phyloP scores from a whole-genome alignment of 2,113 vertebrate species.

The Chascanopsetta lugubris region DNA sequence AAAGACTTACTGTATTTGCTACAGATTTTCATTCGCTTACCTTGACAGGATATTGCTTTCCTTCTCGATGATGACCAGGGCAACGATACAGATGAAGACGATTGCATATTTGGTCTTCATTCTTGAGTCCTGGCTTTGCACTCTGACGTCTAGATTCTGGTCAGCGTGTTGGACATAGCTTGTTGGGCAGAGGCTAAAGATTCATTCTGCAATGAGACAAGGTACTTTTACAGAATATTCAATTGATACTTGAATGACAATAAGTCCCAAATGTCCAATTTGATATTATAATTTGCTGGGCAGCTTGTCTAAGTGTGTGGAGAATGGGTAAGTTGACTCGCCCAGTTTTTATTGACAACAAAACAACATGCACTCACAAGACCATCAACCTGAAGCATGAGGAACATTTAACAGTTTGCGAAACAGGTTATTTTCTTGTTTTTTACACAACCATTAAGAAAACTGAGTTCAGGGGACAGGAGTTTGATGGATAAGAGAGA shows the following conservation, averaged over 20 bases:
- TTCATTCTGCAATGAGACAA: conserved; percentile 62
- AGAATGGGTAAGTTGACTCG: too few species aligned
- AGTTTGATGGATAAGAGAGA: too few species aligned
- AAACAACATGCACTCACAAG: neutral
- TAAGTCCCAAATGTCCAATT: too few species aligned
- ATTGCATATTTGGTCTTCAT: conserved; percentile 93
- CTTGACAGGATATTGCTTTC: conserved; percentile 96
- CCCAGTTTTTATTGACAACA: neutral
- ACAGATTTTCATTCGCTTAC: conserved; percentile 75
- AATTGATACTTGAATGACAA: neutral
- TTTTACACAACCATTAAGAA: too few species aligned
- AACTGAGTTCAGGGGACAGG: neutral
- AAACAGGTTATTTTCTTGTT: neutral
- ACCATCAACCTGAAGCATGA: neutral
- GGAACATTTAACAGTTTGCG: conserved; percentile 12
- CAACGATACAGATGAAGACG: conserved; percentile 87
- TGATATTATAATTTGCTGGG: too few species aligned
- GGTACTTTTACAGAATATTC: neutral
- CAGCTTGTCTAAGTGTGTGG: too few species aligned
- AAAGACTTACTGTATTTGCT: neutral
- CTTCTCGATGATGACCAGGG: conserved; percentile 92
- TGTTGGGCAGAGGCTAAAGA: conserved; percentile 25
- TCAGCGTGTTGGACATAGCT: conserved; percentile 37
- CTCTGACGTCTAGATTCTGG: conserved; percentile 47
- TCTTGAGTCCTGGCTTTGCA: conserved; percentile 71